Conservation (phyloP, 2,113 vertebrate genomes). For the Cichladusa arquata region DNA sequence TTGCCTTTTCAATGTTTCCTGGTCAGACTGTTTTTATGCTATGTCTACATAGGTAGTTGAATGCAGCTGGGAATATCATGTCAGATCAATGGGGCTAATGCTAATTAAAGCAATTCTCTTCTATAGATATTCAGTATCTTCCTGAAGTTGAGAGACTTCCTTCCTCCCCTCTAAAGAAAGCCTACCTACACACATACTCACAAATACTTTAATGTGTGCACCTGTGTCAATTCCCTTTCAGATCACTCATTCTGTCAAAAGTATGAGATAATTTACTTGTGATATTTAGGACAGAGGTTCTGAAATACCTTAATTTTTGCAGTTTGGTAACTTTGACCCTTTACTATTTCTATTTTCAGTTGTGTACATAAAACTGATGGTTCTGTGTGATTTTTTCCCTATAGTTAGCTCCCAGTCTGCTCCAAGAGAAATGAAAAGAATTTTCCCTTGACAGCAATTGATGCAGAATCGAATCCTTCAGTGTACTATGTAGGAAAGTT, state of each 20-base stretch:
- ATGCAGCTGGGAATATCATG: neutral
- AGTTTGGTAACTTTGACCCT: slow-evolving; percentile 16
- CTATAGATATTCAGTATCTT: neutral
- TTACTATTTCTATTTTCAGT: slow-evolving; percentile 27
- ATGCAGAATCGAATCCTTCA: neutral
- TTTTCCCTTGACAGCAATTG: neutral
- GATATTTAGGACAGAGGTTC: neutral
- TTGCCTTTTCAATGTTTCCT: neutral
- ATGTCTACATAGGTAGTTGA: neutral
- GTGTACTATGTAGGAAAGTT: neutral
- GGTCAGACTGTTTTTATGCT: neutral
- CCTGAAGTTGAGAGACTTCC: neutral
- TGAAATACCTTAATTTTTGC: slow-evolving; percentile 11
- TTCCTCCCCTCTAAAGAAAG: neutral
- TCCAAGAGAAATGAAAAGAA: neutral
- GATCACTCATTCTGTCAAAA: neutral
- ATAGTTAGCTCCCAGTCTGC: neutral
- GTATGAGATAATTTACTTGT: neutral
- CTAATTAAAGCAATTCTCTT: neutral
- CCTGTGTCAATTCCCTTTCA: neutral
- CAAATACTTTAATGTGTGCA: too few species aligned
- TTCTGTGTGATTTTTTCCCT: slow-evolving; percentile 28
- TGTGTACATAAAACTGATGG: slow-evolving; percentile 1
- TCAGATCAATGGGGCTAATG: neutral
- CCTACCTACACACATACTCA: neutral